phyloP scores from a whole-genome alignment of 1,140 invertebrate genomes.

The Drosophila punjabiensis region DNA sequence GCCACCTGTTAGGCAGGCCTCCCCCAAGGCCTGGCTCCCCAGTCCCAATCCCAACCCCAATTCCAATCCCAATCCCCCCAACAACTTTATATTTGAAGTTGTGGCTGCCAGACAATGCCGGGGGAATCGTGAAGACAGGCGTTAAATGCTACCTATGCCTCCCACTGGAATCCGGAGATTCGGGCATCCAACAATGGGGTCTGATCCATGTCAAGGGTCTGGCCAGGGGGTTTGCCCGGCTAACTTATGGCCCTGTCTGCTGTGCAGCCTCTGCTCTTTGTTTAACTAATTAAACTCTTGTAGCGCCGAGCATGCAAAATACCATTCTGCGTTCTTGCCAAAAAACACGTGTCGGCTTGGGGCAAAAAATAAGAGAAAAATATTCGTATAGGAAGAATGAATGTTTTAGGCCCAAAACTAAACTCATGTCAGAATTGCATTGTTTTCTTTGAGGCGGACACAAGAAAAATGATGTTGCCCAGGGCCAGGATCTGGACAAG shows the following conservation, averaged over 20 bases:
- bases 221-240: conserved; percentile 34
- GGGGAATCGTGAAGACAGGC: conserved; percentile 52
- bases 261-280: conserved; percentile 36
- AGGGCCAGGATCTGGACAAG: conserved; percentile 27
- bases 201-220: conserved; percentile 52
- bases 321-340: conserved; percentile 38
- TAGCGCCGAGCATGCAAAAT: conserved; percentile 68
- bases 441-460: conserved; percentile 54
- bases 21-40: conserved; percentile 7
- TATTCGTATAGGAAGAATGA: conserved; percentile 1
- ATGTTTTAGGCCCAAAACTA: conserved; percentile 30
- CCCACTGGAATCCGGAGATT: conserved; percentile 32
- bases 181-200: conserved; percentile 9
- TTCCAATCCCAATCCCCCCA: conserved; percentile 12
- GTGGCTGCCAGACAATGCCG: conserved; percentile 67
- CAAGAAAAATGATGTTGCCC: conserved; percentile 75
- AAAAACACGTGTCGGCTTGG: conserved; percentile 34
- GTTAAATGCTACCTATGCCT: conserved; percentile 72
- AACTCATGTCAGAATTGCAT: conserved; percentile 71
- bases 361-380: conserved; percentile 6
- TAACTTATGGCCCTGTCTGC: conserved; percentile 40
- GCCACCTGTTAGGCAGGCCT: conserved; percentile 41
- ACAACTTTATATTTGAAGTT: conserved; percentile 75
- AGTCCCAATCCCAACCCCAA: conserved; percentile 1
- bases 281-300: conserved; percentile 79